Evolutionary conservation across 2,797 vertebrate species (phyloP).

Genomic region (Enteromius anoplus): DNA sequence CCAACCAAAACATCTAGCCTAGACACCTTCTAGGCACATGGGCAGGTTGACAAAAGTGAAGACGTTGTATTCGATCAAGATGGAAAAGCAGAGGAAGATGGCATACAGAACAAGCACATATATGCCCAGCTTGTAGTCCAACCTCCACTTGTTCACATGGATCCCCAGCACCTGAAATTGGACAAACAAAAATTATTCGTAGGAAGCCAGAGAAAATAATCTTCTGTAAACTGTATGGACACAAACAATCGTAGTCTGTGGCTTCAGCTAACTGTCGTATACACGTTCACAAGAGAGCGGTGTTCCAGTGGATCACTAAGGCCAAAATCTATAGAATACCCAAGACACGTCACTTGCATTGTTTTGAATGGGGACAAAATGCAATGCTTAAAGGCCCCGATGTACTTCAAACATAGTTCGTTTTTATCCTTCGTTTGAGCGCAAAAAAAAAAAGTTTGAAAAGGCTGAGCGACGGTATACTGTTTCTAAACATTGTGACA

Average conservation of each 20-base stretch:
- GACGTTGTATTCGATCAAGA: slow-evolving; percentile 97
- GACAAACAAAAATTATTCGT: background rate
- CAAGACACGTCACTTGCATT: too few relatives aligned
- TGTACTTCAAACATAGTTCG: too few relatives aligned
- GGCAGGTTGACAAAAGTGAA: slow-evolving; percentile 99
- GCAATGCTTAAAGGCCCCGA: too few relatives aligned
- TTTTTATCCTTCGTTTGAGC: too few relatives aligned
- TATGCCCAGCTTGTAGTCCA: slow-evolving; percentile 89
- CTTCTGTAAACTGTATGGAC: background rate
- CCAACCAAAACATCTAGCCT: background rate
- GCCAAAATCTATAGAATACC: too few relatives aligned
- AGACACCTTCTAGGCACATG: slow-evolving; percentile 86
- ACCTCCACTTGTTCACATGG: slow-evolving; percentile 92
- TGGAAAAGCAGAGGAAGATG: slow-evolving; percentile 93
- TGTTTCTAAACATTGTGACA: too few relatives aligned
- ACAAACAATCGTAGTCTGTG: background rate
- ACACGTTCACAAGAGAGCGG: background rate
- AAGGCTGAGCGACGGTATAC: too few relatives aligned
- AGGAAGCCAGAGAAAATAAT: background rate
- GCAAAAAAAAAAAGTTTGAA: too few relatives aligned
- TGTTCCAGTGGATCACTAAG: background rate
- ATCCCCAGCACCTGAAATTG: slow-evolving; percentile 86
- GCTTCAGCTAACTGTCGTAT: background rate
- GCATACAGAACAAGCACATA: slow-evolving; percentile 90
- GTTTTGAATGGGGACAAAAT: too few relatives aligned